A percentile compares a stretch with the other conserved stretches of the same genome.
Conservation (phyloP, 2,888 invertebrate species). For the Epistrophella euchroma region DNA sequence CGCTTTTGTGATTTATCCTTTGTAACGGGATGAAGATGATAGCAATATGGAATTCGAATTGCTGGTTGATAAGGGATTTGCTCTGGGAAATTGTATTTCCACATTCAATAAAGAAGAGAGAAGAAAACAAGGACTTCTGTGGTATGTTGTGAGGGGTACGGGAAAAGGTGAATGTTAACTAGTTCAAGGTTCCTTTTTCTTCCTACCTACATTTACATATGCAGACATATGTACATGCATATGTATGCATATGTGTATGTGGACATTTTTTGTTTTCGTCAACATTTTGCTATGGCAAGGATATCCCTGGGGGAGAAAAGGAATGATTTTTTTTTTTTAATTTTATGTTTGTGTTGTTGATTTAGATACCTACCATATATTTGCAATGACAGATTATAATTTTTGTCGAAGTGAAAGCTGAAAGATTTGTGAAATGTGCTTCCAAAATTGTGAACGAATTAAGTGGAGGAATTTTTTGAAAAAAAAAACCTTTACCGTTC, state of each 20-base stretch:
- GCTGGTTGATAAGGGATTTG: conserved; percentile 43
- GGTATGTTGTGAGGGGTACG: background rate
- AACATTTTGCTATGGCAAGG: background rate
- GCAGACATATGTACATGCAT: background rate
- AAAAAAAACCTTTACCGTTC: background rate
- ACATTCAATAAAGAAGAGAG: conserved; percentile 33
- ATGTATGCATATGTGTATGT: background rate
- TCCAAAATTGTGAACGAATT: background rate
- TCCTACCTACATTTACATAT: background rate
- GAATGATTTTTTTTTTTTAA: conserved; percentile 10
- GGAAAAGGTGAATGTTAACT: conserved; percentile 55
- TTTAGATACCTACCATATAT: background rate
- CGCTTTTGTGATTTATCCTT: conserved; percentile 27
- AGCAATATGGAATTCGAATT: background rate
- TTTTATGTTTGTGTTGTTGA: background rate
- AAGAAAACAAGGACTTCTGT: conserved; percentile 60
- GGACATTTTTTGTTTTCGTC: background rate
- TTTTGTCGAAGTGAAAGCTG: background rate
- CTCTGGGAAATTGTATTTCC: conserved; percentile 43
- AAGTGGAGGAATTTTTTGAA: background rate
- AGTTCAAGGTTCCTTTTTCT: conserved; percentile 66
- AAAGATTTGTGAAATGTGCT: background rate
- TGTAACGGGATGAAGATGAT: background rate
- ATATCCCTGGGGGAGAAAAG: conserved; percentile 7
- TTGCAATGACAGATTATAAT: conserved; percentile 15